These are phyloP conservation scores for Heterocephalus glaber DNA, from an alignment of 2,113 vertebrate genomes.

Conservation along the genomic window DNA sequence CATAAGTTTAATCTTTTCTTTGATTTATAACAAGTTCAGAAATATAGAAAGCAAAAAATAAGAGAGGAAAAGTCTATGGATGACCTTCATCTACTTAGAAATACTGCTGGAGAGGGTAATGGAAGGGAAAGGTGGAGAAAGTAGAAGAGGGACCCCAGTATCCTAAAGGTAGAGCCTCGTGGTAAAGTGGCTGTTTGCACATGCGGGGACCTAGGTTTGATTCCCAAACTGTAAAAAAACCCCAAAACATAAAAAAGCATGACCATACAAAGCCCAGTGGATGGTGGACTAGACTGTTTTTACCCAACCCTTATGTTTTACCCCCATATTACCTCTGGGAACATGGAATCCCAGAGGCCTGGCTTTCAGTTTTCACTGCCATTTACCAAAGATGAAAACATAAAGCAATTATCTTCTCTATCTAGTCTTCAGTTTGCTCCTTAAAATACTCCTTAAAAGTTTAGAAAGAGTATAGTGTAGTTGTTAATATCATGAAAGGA, in stretches of 20 bases:
- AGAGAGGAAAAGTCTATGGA: background rate
- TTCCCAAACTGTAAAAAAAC: background rate
- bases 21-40: conserved; percentile 25
- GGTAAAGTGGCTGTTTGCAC: background rate
- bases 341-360: background rate
- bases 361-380: background rate
- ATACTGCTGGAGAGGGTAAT: background rate
- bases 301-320: background rate
- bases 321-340: background rate
- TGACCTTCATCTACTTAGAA: background rate
- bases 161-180: background rate
- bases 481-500: background rate
- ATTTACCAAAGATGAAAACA: background rate
- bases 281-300: background rate
- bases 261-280: background rate
- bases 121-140: background rate
- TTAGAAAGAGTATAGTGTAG: background rate
- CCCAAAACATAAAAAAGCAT: no score
- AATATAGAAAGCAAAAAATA: background rate
- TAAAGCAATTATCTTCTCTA: background rate
- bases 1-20: background rate
- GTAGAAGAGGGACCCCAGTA: background rate
- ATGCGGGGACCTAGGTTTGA: background rate
- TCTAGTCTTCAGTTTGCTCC: background rate
- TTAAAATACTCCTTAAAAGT: background rate